These are phyloP conservation scores for Cirrhinus molitorella DNA, from an alignment of 2,797 vertebrate species.

Conservation along the genomic window DNA sequence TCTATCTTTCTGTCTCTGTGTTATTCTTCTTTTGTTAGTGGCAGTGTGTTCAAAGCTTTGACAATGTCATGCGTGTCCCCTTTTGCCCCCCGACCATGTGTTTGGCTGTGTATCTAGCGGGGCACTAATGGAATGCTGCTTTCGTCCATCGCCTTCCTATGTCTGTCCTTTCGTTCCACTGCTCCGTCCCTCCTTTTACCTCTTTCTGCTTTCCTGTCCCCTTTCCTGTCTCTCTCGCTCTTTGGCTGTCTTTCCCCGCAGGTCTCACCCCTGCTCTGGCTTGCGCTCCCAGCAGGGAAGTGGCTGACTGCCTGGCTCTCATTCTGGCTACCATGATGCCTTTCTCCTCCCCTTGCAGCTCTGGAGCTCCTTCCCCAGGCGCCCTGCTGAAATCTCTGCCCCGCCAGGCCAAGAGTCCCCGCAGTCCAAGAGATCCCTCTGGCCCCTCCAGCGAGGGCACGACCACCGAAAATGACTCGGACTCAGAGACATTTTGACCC, in stretches of 20 bases:
- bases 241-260: conserved; percentile 70
- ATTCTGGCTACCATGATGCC: conserved; percentile 99
- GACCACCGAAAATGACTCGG: conserved; percentile 90
- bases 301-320: conserved; percentile 99
- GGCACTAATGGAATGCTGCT: conserved; percentile 76
- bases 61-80: conserved; percentile 11
- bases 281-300: conserved; percentile 97
- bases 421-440: conserved; percentile 74
- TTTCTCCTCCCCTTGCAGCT: conserved; percentile 97
- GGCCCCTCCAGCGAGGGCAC: conserved; percentile 79
- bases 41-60: conserved; percentile 42
- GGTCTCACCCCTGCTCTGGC: conserved; percentile 98
- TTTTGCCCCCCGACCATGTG: conserved; percentile 37
- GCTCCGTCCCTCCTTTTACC: conserved; percentile 29
- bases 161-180: conserved; percentile 35
- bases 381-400: conserved; percentile 83
- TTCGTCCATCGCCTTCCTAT: conserved; percentile 32
- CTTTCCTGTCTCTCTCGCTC: conserved; percentile 64
- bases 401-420: conserved; percentile 67
- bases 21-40: conserved; percentile 19
- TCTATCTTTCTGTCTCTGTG: conserved; percentile 14
- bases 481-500: conserved; percentile 94
- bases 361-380: conserved; percentile 90
- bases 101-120: conserved; percentile 54
- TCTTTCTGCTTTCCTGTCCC: conserved; percentile 28